A percentile compares a stretch with the other conserved stretches of the same genome.
Evolutionary conservation across 2,888 invertebrate species (phyloP).

Genomic region (Adelognathus sp.): DNA sequence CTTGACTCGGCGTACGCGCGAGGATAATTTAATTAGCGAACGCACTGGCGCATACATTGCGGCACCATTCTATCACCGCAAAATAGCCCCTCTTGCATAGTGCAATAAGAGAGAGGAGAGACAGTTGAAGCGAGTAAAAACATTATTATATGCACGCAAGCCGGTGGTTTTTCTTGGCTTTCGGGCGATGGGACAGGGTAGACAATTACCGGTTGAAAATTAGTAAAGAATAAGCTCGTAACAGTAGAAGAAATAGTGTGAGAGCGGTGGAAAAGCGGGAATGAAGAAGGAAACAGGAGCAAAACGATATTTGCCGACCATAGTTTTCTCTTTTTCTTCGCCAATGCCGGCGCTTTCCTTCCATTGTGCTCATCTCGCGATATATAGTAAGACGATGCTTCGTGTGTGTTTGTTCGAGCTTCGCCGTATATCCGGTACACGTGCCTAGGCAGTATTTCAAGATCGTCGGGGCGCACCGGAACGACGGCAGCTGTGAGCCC

Average conservation of each 20-base stretch:
- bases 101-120: background rate
- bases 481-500: background rate
- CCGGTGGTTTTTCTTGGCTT: background rate
- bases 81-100: background rate
- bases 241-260: background rate
- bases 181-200: background rate
- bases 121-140: background rate
- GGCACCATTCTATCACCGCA: background rate
- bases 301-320: background rate
- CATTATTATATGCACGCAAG: background rate
- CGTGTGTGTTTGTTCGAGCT: background rate
- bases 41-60: constrained; percentile 8
- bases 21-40: constrained; percentile 26
- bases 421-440: constrained; percentile 24
- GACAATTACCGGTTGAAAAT: background rate
- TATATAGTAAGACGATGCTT: background rate
- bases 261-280: background rate
- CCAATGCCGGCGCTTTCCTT: background rate
- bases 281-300: background rate
- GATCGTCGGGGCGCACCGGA: constrained; percentile 8
- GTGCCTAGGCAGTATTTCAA: constrained; percentile 34
- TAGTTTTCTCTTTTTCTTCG: background rate
- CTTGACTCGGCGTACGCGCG: background rate
- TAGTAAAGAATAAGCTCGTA: background rate
- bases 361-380: background rate